These are phyloP conservation scores for Drosophila lacertosa DNA, from an alignment of 1,140 invertebrate genomes.

Conservation along the genomic window DNA sequence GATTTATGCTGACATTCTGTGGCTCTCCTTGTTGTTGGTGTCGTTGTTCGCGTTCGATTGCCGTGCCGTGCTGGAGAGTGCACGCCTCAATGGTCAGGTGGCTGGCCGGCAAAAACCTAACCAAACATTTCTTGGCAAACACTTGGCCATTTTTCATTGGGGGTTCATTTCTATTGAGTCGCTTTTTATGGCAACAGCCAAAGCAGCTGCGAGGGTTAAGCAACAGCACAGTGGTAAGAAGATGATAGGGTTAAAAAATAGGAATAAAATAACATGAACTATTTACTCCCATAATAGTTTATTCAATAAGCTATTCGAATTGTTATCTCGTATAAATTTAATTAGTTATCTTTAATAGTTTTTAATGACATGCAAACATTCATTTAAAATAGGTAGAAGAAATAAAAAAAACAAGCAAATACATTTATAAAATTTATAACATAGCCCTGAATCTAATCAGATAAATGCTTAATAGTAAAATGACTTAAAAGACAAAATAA, in stretches of 20 bases:
- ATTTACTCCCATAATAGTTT: too few species aligned
- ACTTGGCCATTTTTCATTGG: conserved; percentile 79
- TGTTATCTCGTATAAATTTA: too few species aligned
- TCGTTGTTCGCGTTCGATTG: conserved; percentile 55
- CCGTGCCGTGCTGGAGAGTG: conserved; percentile 56
- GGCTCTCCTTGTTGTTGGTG: conserved; percentile 23
- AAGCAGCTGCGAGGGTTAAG: conserved; percentile 14
- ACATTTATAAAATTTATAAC: too few species aligned
- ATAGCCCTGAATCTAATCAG: too few species aligned
- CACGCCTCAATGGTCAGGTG: conserved; percentile 81
- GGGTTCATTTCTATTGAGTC: conserved; percentile 79
- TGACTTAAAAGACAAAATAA: too few species aligned
- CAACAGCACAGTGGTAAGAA: not conserved
- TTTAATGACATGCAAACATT: too few species aligned
- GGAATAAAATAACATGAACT: not conserved
- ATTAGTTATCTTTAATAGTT: too few species aligned
- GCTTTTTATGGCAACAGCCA: conserved; percentile 70
- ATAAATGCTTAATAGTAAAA: too few species aligned
- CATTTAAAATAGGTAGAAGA: too few species aligned
- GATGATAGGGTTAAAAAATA: not conserved
- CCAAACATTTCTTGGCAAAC: conserved; percentile 81
- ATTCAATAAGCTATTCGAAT: too few species aligned
- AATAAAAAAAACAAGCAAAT: too few species aligned
- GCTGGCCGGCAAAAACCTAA: conserved; percentile 66
- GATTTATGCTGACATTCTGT: conserved; percentile 83